These are phyloP conservation scores for Serrognathus titanus DNA, from an alignment of 2,888 invertebrate genomes.

Conservation along the genomic window DNA sequence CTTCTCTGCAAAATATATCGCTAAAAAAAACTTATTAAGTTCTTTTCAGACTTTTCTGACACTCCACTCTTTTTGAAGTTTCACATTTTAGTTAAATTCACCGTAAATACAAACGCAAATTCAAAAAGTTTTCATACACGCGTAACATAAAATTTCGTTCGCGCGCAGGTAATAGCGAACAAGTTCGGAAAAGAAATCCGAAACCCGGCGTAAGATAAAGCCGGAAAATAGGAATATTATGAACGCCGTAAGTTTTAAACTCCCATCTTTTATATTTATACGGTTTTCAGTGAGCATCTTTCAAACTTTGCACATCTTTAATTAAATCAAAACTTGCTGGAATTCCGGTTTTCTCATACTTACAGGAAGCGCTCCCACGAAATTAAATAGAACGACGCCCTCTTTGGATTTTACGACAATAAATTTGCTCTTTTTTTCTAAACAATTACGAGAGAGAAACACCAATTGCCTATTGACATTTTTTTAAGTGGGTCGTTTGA, in stretches of 20 bases:
- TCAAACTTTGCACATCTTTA: slow-evolving; percentile 36
- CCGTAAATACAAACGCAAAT: too few relatives aligned
- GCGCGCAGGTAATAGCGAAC: background rate
- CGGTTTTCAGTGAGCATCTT: slow-evolving; percentile 29
- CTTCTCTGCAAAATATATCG: too few relatives aligned
- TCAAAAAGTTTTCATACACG: too few relatives aligned
- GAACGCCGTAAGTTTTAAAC: slow-evolving; percentile 27
- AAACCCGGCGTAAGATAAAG: slow-evolving; percentile 9
- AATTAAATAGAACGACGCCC: slow-evolving; percentile 32
- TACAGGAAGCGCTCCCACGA: slow-evolving; percentile 31
- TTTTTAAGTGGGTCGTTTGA: too few relatives aligned
- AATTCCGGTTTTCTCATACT: slow-evolving; percentile 28
- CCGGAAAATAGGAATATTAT: slow-evolving; percentile 28
- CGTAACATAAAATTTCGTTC: too few relatives aligned
- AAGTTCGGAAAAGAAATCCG: slow-evolving; percentile 1
- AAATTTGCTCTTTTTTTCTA: too few relatives aligned
- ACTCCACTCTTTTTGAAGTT: too few relatives aligned
- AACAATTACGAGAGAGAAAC: too few relatives aligned
- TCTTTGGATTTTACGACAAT: slow-evolving; percentile 22
- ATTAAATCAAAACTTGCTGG: slow-evolving; percentile 37
- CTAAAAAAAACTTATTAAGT: too few relatives aligned
- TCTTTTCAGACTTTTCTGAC: too few relatives aligned
- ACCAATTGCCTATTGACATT: too few relatives aligned
- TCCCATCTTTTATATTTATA: slow-evolving; percentile 35
- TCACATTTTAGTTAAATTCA: too few relatives aligned